Conservation (phyloP, 2,888 invertebrate species). For the Drosophila buzzatii region DNA sequence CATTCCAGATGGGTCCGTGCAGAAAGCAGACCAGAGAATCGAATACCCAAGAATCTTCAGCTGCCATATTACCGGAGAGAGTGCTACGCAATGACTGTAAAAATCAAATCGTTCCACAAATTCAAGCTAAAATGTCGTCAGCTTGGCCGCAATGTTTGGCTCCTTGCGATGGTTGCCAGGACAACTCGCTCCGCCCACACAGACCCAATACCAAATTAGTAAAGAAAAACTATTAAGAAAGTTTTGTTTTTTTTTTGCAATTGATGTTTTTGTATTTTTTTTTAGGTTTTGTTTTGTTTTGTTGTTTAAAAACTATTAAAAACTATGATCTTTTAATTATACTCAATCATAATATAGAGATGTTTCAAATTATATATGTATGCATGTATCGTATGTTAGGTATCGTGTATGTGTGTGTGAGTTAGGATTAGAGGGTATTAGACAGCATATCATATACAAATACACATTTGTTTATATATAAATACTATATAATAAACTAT, state of each 20-base stretch:
- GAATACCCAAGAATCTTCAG: conserved; percentile 94
- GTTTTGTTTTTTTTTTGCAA: conserved; percentile 50
- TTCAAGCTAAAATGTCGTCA: conserved; percentile 42
- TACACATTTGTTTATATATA: conserved; percentile 61
- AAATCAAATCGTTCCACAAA: conserved; percentile 5
- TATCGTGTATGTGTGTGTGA: conserved; percentile 43
- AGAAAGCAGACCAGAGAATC: conserved; percentile 96
- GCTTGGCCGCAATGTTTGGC: conserved; percentile 59
- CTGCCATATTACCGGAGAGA: conserved; percentile 82
- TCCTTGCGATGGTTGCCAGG: conserved; percentile 59
- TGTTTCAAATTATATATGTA: conserved; percentile 72
- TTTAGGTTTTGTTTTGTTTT: conserved; percentile 9
- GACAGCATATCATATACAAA: conserved; percentile 80
- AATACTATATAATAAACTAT: conserved; percentile 74
- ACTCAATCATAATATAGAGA: conserved; percentile 80
- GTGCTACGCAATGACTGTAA: not conserved
- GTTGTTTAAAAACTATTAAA: conserved; percentile 83
- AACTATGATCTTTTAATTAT: conserved; percentile 83
- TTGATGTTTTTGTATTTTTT: conserved; percentile 42
- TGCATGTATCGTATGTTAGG: conserved; percentile 52
- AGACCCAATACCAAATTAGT: not conserved
- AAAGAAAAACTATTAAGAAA: conserved; percentile 37
- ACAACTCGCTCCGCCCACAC: conserved; percentile 10
- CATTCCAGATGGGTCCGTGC: conserved; percentile 96
- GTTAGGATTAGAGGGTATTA: conserved; percentile 69